These are phyloP conservation scores for Drosophila kanekoi DNA, from an alignment of 2,888 invertebrate species.

Conservation along the genomic window DNA sequence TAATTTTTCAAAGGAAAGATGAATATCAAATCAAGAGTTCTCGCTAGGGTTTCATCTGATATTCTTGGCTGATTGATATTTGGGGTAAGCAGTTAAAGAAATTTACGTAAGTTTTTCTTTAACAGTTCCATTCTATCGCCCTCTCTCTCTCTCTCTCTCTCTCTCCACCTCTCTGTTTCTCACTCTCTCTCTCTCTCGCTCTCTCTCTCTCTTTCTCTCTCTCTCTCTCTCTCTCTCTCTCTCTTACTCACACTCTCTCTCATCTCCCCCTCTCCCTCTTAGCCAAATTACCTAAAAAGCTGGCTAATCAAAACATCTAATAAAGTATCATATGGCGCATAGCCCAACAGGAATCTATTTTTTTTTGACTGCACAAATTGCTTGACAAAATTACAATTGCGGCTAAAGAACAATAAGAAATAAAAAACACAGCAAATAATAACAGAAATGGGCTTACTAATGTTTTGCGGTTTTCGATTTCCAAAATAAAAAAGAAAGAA, in stretches of 20 bases:
- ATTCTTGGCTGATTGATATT: too few species aligned
- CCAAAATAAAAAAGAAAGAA: constrained; percentile 49
- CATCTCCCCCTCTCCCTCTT: neutral
- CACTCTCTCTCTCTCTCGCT: too few species aligned
- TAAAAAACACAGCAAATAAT: constrained; percentile 30
- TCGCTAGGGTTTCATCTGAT: too few species aligned
- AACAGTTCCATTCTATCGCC: too few species aligned
- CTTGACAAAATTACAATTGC: constrained; percentile 76
- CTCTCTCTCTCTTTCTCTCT: neutral
- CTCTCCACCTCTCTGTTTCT: too few species aligned
- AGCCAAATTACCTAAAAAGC: constrained; percentile 3
- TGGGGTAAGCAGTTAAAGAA: too few species aligned
- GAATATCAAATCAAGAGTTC: too few species aligned
- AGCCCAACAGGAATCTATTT: constrained; percentile 31
- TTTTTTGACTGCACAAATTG: constrained; percentile 60
- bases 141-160: too few species aligned
- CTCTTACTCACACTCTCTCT: neutral
- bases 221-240: neutral
- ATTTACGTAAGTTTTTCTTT: too few species aligned
- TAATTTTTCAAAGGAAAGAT: too few species aligned
- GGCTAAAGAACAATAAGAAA: constrained; percentile 56
- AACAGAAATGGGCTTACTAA: constrained; percentile 64
- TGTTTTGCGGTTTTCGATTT: constrained; percentile 73
- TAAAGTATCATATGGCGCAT: constrained; percentile 57
- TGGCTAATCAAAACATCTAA: constrained; percentile 57